A percentile compares a stretch with the other conserved stretches of the same genome.
These are phyloP conservation scores for Macquaria australasica DNA, from an alignment of 2,113 vertebrate genomes.

Conservation along the genomic window DNA sequence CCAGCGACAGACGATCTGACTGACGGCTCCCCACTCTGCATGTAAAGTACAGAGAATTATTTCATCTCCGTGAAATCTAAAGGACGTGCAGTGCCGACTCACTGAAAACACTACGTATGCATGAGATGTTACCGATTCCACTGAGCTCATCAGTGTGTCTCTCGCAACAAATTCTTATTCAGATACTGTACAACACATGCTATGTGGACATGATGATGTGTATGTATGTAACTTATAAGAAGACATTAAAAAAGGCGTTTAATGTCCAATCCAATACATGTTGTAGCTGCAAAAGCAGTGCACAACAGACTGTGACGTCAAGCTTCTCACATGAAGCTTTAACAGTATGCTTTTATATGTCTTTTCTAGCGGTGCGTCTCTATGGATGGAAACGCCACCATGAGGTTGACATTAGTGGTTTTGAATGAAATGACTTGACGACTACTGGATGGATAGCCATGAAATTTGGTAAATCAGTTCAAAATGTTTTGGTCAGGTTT, in stretches of 20 bases:
- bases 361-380: neutral
- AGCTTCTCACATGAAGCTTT: no score
- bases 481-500: neutral
- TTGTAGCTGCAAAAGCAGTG: neutral
- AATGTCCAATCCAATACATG: neutral
- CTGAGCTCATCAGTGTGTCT: slow-evolving; percentile 3
- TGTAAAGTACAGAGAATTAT: slow-evolving; percentile 52
- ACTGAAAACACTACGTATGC: slow-evolving; percentile 21
- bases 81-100: slow-evolving; percentile 21
- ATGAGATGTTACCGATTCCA: slow-evolving; percentile 12
- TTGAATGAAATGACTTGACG: neutral
- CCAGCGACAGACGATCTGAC: slow-evolving; percentile 32
- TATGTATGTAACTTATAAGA: neutral
- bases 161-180: neutral
- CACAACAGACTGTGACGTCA: neutral
- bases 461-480: no score
- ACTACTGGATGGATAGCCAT: neutral
- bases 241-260: neutral
- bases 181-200: neutral
- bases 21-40: slow-evolving; percentile 43
- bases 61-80: slow-evolving; percentile 38
- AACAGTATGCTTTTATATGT: no score
- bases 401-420: neutral
- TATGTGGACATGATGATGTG: neutral
- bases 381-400: neutral